Base-by-base conservation (phyloP, 2,113 vertebrate genomes). In the Melanerpes aurifrons region DNA sequence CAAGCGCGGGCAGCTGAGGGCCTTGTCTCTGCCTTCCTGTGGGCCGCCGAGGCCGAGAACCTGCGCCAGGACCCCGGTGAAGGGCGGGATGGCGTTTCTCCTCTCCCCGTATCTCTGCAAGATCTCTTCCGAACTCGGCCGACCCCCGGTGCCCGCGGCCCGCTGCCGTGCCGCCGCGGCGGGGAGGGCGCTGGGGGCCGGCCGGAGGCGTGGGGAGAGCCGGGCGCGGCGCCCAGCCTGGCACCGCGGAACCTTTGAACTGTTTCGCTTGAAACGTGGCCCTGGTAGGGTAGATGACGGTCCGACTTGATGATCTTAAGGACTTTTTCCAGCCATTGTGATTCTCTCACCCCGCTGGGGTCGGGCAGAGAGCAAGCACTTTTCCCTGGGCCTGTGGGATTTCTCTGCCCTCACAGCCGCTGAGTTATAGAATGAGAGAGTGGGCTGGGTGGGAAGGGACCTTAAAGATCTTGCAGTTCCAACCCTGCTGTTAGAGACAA, bases 1-100 rank as follows among this genome's bases (percentile, higher is more conserved):
- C 32, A 13, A 24, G 1, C 1, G 8, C 32, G 20, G 29, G 19
- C 5, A 2, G 16, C 2, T 8, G 0, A 2, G 20, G 43, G 8
- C 2, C 1, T 1, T 31, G 29, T 5, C 35, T 2, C 13, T 12
- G 15, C 19, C 4, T 6, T 40, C 10, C 20, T 18, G 32, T 8
- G 66, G 10, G 35, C 24, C 25, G 17, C 9, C 1, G 1, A 5
- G 17, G 14, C 21, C 25, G 1, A 9, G 32, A 35, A 10, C 2
- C 35, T 12, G 61, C 28, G 15, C 4, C 4, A 2, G 2, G 25
- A 20, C 19, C 7, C 9, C 9, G 2, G 9, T 1, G 57, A 24
- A 8, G 18, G 25, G 19, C 6, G 2, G 11, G 25, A 8, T 2
- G 70, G 8, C 3, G 7, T 48, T 63, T 13, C 10, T 28, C 2